These are phyloP conservation scores for Sussaba pulchella DNA, from an alignment of 2,888 invertebrate genomes.

Conservation along the genomic window DNA sequence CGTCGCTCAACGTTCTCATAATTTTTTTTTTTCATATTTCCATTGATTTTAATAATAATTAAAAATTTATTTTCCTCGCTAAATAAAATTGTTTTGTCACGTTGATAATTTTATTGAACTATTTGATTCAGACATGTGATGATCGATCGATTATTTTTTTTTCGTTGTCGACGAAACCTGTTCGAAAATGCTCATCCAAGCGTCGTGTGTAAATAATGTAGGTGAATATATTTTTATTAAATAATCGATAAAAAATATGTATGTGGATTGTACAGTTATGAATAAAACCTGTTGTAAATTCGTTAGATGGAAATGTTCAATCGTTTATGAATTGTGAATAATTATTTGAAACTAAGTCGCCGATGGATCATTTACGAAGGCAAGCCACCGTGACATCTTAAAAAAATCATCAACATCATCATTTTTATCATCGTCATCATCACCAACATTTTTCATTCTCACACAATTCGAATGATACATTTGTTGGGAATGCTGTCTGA, in stretches of 20 bases:
- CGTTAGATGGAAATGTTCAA: neutral
- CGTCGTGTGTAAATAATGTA: slow-evolving; percentile 33
- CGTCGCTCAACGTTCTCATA: neutral
- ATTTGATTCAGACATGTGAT: neutral
- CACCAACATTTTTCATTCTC: too few species aligned
- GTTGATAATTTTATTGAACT: neutral
- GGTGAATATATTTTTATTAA: slow-evolving; percentile 34
- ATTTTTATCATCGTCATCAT: too few species aligned
- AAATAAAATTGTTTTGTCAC: neutral
- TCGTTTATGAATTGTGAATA: neutral
- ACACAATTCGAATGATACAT: too few species aligned
- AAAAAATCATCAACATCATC: too few species aligned
- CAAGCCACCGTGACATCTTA: too few species aligned
- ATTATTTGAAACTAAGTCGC: neutral
- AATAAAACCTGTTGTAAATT: slow-evolving; percentile 12
- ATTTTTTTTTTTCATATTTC: neutral
- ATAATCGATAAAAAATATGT: neutral
- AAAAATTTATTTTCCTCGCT: neutral
- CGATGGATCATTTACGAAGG: too few species aligned
- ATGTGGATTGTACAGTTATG: slow-evolving; percentile 1
- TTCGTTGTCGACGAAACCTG: neutral
- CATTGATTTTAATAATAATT: neutral
- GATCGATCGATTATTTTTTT: neutral
- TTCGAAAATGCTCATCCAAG: slow-evolving; percentile 8
- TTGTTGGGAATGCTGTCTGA: too few species aligned